Conservation (phyloP, 1,140 invertebrate genomes). For the Drosophila equinoxialis region DNA sequence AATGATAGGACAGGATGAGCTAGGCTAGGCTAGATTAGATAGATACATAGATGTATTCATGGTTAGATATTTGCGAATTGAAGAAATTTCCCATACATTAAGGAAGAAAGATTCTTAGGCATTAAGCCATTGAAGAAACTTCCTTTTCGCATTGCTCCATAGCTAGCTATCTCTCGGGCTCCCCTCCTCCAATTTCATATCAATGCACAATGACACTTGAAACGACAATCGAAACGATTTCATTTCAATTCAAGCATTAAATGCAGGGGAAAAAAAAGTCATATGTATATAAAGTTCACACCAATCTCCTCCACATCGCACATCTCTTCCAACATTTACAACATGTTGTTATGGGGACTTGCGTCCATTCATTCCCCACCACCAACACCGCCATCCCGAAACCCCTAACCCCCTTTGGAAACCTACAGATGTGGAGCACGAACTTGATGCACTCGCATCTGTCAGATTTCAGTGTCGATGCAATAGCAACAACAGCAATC, state of each 20-base stretch:
- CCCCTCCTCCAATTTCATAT: background rate
- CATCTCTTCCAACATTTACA: background rate
- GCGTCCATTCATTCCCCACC: background rate
- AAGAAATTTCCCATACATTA: background rate
- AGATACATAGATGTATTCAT: background rate
- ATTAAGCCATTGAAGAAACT: background rate
- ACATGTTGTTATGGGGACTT: slow-evolving; percentile 1
- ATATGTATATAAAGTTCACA: slow-evolving; percentile 34
- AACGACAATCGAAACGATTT: slow-evolving; percentile 73
- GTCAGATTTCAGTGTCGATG: slow-evolving; percentile 77
- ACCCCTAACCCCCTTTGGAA: background rate
- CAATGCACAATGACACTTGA: slow-evolving; percentile 64
- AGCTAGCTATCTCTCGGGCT: background rate
- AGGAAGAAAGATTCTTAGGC: too few relatives aligned
- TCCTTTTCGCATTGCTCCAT: slow-evolving; percentile 6
- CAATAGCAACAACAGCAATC: slow-evolving; percentile 10
- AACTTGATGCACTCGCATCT: slow-evolving; percentile 73
- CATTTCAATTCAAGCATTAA: slow-evolving; percentile 37
- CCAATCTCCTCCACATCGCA: slow-evolving; percentile 16
- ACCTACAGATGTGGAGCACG: slow-evolving; percentile 23
- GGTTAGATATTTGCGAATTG: background rate
- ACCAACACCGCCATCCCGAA: background rate
- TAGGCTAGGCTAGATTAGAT: too few relatives aligned
- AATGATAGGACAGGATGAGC: background rate
- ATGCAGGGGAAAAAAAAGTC: slow-evolving; percentile 28